A percentile compares a stretch with the other conserved stretches of the same genome.
Conservation (phyloP, 1,140 invertebrate species). For the Dryas iulia region DNA sequence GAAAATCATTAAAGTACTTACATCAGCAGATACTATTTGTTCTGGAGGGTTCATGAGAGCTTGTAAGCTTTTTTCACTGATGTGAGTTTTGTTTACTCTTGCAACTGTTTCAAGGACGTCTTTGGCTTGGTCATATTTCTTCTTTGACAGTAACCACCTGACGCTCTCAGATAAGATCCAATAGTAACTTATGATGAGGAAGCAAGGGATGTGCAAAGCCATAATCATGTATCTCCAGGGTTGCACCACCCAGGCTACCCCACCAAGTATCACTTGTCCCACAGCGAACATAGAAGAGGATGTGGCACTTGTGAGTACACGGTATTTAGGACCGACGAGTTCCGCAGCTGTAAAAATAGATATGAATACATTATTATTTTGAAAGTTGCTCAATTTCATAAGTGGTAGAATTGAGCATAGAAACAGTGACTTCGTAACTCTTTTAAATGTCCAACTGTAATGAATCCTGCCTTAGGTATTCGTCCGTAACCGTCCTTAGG, state of each 20-base stretch:
- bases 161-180: conserved; percentile 84
- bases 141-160: conserved; percentile 87
- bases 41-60: conserved; percentile 49
- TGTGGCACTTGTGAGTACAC: conserved; percentile 86
- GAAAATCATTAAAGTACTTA: not conserved
- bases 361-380: not conserved
- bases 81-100: conserved; percentile 83
- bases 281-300: conserved; percentile 87
- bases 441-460: too few species aligned
- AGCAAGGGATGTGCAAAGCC: conserved; percentile 84
- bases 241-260: conserved; percentile 84
- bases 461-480: too few species aligned
- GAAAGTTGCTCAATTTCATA: too few species aligned
- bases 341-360: conserved; percentile 85
- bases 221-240: conserved; percentile 87
- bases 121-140: conserved; percentile 83
- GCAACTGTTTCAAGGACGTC: conserved; percentile 83
- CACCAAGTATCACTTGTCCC: conserved; percentile 85
- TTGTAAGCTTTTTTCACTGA: conserved; percentile 81
- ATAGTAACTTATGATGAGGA: conserved; percentile 83
- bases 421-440: too few species aligned
- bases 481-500: too few species aligned
- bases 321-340: conserved; percentile 86
- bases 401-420: too few species aligned
- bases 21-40: not conserved